Percentiles rank a stretch among this genome's conserved stretches.
Evolutionary conservation across 2,888 invertebrate species (phyloP).

Genomic region (Molanna angustata): DNA sequence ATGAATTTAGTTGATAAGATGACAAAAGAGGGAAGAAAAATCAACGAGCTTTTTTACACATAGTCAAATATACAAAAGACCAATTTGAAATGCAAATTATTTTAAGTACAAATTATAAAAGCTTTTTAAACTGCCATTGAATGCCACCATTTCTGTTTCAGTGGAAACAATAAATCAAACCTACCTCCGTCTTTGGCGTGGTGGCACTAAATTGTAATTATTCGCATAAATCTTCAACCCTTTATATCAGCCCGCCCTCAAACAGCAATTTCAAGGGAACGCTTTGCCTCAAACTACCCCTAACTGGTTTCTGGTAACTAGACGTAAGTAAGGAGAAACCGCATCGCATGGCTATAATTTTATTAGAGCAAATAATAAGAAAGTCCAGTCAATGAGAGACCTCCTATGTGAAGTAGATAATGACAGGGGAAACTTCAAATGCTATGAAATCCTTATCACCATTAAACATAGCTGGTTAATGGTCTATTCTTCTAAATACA

Average conservation of each 20-base stretch:
- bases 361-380: slow-evolving; percentile 24
- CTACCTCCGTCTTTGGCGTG: slow-evolving; percentile 15
- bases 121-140: not conserved
- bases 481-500: too few species aligned
- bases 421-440: slow-evolving; percentile 6
- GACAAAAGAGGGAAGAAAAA: too few species aligned
- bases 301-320: slow-evolving; percentile 18
- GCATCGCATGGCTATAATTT: slow-evolving; percentile 18
- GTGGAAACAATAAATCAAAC: slow-evolving; percentile 28
- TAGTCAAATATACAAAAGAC: not conserved
- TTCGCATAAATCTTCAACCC: slow-evolving; percentile 33
- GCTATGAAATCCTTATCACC: too few species aligned
- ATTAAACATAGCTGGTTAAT: too few species aligned
- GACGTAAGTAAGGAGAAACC: slow-evolving; percentile 10
- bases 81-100: not conserved
- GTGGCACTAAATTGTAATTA: slow-evolving; percentile 32
- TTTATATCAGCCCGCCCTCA: slow-evolving; percentile 17
- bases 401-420: not conserved
- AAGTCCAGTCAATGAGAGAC: slow-evolving; percentile 18
- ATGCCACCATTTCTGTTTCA: not conserved
- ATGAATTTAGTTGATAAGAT: too few species aligned
- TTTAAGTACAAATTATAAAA: not conserved
- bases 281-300: slow-evolving; percentile 10
- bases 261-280: slow-evolving; percentile 22
- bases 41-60: not conserved